phyloP scores from a whole-genome alignment of 2,113 vertebrate species.

The Callorhinus ursinus region DNA sequence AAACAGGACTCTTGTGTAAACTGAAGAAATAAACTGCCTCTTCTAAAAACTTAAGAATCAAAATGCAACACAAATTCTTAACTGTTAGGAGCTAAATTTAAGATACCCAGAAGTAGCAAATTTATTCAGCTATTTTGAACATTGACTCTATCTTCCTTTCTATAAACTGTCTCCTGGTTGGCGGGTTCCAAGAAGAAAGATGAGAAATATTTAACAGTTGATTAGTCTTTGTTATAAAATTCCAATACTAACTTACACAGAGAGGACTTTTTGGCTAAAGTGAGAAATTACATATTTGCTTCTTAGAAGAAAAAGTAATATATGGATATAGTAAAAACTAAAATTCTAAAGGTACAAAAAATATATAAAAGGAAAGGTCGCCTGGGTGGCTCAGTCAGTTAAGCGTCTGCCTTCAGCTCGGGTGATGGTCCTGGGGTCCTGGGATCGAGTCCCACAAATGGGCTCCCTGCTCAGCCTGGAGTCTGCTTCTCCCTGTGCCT shows the following conservation, averaged over 20 bases:
- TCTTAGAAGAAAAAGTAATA: neutral
- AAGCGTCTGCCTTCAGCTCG: neutral
- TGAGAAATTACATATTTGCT: neutral
- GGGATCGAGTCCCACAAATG: too few relatives aligned
- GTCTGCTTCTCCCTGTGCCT: too few relatives aligned
- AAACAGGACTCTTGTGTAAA: neutral
- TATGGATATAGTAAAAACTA: neutral
- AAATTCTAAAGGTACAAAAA: neutral
- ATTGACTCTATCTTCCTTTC: neutral
- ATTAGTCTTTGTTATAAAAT: neutral
- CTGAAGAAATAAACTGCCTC: neutral
- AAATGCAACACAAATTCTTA: constrained; percentile 16
- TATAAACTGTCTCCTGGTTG: neutral
- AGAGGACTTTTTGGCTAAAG: neutral
- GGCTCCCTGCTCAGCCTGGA: too few relatives aligned
- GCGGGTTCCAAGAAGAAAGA: constrained; percentile 31
- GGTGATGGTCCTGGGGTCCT: too few relatives aligned
- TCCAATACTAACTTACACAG: neutral
- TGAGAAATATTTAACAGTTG: neutral
- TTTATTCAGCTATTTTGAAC: constrained; percentile 8
- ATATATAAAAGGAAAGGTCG: neutral
- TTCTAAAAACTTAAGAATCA: constrained; percentile 24
- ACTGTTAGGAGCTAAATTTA: neutral
- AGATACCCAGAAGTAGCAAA: neutral
- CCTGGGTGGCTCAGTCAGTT: neutral